Conservation (phyloP, 2,888 invertebrate genomes). For the Agonopterix subpropinquella region DNA sequence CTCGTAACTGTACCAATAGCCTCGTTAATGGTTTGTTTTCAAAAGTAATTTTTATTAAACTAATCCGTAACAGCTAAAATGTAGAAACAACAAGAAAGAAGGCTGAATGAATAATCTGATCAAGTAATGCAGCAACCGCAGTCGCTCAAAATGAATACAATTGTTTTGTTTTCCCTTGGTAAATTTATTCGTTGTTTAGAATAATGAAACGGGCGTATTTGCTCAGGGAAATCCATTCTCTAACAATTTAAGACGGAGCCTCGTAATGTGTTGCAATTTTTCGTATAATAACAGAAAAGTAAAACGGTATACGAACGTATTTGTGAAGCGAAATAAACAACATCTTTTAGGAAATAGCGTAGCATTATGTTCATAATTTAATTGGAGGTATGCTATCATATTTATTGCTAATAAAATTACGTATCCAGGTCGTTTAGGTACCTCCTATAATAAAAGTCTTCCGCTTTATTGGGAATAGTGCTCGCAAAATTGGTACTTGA, state of each 20-base stretch:
- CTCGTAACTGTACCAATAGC: conserved; percentile 44
- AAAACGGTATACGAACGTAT: conserved; percentile 6
- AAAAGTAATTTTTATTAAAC: conserved; percentile 19
- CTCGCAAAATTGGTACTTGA: no score
- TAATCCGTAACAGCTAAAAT: conserved; percentile 12
- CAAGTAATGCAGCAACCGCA: conserved; percentile 64
- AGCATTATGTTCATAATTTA: conserved; percentile 4
- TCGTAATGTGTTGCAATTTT: conserved; percentile 66
- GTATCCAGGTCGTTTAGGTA: not conserved
- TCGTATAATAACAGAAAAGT: conserved; percentile 46
- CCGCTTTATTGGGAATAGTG: no score
- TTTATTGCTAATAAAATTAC: conserved; percentile 1
- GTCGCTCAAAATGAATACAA: conserved; percentile 67
- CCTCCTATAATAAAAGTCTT: not conserved
- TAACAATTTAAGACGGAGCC: conserved; percentile 62
- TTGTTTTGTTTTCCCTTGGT: conserved; percentile 68
- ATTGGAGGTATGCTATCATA: conserved; percentile 2
- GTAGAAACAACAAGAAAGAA: conserved; percentile 25
- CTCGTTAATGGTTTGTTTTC: conserved; percentile 55
- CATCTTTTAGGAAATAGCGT: not conserved
- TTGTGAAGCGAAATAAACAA: not conserved
- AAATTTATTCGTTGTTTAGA: conserved; percentile 72
- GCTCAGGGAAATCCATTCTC: conserved; percentile 64
- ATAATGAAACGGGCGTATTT: conserved; percentile 69
- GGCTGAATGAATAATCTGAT: conserved; percentile 61